phyloP scores from a whole-genome alignment of 2,888 invertebrate species.

The Rugalucina vietnamica region DNA sequence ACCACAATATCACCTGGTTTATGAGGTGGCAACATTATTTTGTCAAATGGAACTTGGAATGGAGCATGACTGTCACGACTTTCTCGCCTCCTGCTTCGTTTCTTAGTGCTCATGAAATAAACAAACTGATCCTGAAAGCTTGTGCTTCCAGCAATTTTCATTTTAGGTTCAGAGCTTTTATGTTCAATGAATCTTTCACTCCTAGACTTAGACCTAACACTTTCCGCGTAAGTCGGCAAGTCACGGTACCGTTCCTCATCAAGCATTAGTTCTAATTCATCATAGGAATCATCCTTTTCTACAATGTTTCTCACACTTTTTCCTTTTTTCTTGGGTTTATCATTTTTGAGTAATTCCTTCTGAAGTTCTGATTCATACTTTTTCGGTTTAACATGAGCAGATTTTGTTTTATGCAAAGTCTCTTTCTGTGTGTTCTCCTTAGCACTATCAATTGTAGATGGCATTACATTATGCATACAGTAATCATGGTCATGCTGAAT shows the following conservation, averaged over 20 bases:
- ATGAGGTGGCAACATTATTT: slow-evolving; percentile 70
- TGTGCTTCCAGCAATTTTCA: slow-evolving; percentile 81
- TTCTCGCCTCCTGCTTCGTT: slow-evolving; percentile 74
- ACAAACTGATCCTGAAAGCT: slow-evolving; percentile 83
- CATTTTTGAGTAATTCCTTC: slow-evolving; percentile 31
- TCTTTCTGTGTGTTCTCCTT: slow-evolving; percentile 38
- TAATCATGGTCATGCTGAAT: slow-evolving; percentile 79
- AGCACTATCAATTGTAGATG: slow-evolving; percentile 51
- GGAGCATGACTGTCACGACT: slow-evolving; percentile 65
- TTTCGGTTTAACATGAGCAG: slow-evolving; percentile 27
- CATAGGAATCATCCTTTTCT: slow-evolving; percentile 31
- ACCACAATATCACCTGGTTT: slow-evolving; percentile 78
- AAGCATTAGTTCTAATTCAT: slow-evolving; percentile 32
- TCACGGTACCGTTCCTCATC: slow-evolving; percentile 51
- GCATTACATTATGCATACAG: slow-evolving; percentile 65
- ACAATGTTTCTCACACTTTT: slow-evolving; percentile 13
- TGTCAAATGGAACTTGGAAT: slow-evolving; percentile 54
- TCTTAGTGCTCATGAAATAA: slow-evolving; percentile 82
- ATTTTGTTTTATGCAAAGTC: background rate
- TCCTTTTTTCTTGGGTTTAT: slow-evolving; percentile 34
- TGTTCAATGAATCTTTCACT: slow-evolving; percentile 57
- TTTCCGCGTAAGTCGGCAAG: slow-evolving; percentile 35
- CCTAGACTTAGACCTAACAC: slow-evolving; percentile 43
- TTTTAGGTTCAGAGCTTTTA: slow-evolving; percentile 72
- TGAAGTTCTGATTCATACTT: slow-evolving; percentile 28